Base-by-base conservation (phyloP, 2,888 invertebrate species). In the Cistogaster globosa region DNA sequence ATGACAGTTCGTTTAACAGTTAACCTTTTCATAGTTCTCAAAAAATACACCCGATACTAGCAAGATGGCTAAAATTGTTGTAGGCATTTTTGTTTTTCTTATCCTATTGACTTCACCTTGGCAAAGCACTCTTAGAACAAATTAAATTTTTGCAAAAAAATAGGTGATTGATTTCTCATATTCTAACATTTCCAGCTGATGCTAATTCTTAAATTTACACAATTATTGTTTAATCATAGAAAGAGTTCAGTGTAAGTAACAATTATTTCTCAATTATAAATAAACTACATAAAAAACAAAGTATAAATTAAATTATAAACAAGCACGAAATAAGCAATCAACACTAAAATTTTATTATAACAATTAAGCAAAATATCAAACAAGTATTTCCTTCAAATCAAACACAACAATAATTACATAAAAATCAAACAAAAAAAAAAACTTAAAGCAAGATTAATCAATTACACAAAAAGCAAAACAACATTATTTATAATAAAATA, bases 211-310 rank as follows among this genome's bases (percentile, higher is more conserved):
- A 32, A 32, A 32, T 6, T 32, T 32, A 4, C 8, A 32, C 32
- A 32, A 32, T 7, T 7, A 32, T 32, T 32, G 32, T 7, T 32
- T 32, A 8, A 32, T 32, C 32, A 32, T 0, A 32, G 6, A n/a
- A n/a, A 48, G 16, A 4, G 45, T n/a, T 48, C 6, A 48, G 12
- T 12, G 42, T n/a, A 63, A 74, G 18, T 26, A 45, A 55, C n/a
- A 75, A 65, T 75, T 75, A 63, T 63, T 55, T 55, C 55, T 63
- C 26, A 55, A 55, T 65, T 45, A 55, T 12, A 18, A 53, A 55
- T 16, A 20, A 20, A 68, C 18, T 55, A 11, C 18, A 72, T 5
- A 26, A 53, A 48, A n/a, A 69, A 12, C 20, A 63, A 78, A 42
- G 1, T 36, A 63, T 48, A 57, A 16, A 78, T 69, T 62, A 62